phyloP scores from a whole-genome alignment of 2,888 invertebrate genomes.

The Palloptera scutellata region DNA sequence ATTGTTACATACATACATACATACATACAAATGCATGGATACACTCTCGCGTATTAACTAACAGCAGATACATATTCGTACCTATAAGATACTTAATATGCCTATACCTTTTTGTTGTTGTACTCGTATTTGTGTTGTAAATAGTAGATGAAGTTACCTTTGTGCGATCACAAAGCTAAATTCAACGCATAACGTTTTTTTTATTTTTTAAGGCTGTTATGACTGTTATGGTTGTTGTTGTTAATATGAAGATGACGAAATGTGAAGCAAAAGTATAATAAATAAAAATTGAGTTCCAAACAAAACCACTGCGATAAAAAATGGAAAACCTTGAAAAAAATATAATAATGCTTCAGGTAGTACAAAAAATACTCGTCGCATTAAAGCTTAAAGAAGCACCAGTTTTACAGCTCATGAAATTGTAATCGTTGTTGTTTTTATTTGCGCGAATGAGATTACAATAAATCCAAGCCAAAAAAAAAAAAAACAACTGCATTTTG shows the following conservation, averaged over 20 bases:
- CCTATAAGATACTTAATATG: too few species aligned
- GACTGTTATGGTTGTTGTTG: constrained; percentile 4
- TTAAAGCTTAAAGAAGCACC: background rate
- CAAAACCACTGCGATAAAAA: constrained; percentile 6
- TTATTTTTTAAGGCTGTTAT: background rate
- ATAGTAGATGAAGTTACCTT: too few species aligned
- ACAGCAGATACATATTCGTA: too few species aligned
- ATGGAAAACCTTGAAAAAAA: constrained; percentile 31
- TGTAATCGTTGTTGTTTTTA: too few species aligned
- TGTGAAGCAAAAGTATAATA: constrained; percentile 13
- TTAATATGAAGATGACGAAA: constrained; percentile 26
- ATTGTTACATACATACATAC: background rate
- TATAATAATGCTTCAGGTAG: background rate
- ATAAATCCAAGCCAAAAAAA: too few species aligned
- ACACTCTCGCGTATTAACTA: too few species aligned
- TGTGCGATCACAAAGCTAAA: too few species aligned
- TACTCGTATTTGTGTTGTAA: too few species aligned
- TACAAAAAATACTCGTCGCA: background rate
- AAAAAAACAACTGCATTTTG: too few species aligned
- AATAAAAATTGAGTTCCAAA: constrained; percentile 2
- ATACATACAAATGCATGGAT: background rate
- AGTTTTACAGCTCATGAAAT: background rate
- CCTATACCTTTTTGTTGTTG: too few species aligned
- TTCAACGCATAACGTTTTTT: too few species aligned
- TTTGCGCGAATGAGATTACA: too few species aligned